Base-by-base conservation (phyloP, 2,113 vertebrate genomes). In the Otolemur garnettii region DNA sequence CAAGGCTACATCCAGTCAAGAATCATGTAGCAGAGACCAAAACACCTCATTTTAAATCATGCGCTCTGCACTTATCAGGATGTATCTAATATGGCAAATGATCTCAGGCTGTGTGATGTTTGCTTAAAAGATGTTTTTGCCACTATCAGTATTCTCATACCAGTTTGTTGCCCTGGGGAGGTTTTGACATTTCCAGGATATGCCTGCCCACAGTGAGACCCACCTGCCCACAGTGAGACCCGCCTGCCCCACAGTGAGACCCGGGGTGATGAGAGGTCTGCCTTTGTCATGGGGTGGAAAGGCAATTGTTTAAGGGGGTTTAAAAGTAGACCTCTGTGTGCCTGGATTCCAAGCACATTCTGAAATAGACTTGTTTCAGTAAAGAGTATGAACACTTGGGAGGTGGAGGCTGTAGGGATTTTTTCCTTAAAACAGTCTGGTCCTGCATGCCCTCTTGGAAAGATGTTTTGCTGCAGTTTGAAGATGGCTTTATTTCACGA, bases 21-120 rank as follows among this genome's bases (percentile, higher is more conserved):
- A 28, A 50, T 0, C 0, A 53, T 4, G n/a, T 18, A 10, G 1
- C 50, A 0, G 14, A 28, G 57, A 10, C 89, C 77, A 28, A 55
- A 87, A 30, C 4, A 15, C 7, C 0, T 75, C 33, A 22, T 35
- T 53, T 42, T 74, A 26, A 69, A 75, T 28, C 50, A 26, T 59
- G 4, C 17, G 0, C 18, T 50, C 69, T 8, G 35, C 19, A 24
- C n/a, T 80, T n/a, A 18, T 4, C 8, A 22, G 8, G 22, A 19
- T 38, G 26, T 57, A n/a, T 83, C n/a, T 45, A 2, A 45, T 59
- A 18, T 28, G 57, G n/a, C n/a, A 55, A 33, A 4, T 0, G 3
- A 28, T 24, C 87, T 81, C 55, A 19, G 53, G 24, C 66, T 66
- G 12, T 69, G 12, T 30, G 50, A 45, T 50, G 38, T 87, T 74